Conservation (phyloP, 2,113 vertebrate genomes). For the Engystomops pustulosus region DNA sequence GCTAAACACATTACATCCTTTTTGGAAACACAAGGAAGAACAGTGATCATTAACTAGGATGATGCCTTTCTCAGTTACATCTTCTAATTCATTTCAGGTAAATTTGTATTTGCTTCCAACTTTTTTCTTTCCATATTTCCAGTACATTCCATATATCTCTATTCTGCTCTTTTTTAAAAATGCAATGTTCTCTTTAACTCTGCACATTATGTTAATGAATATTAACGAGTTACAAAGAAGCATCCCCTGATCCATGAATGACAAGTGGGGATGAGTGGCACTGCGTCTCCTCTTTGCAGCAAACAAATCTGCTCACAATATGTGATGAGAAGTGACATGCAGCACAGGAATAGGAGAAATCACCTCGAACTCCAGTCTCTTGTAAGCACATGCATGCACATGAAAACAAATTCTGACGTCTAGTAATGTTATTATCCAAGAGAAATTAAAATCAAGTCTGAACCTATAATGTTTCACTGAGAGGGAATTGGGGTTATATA, state of each 20-base stretch:
- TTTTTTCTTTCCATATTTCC: background rate
- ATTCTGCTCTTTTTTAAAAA: background rate
- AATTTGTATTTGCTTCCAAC: no score
- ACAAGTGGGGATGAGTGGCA: conserved; percentile 29
- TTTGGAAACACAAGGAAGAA: no score
- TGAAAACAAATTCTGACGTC: conserved; percentile 71
- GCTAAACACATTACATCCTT: no score
- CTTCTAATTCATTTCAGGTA: no score
- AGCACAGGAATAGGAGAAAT: conserved; percentile 37
- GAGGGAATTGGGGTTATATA: conserved; percentile 88
- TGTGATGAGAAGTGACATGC: conserved; percentile 35
- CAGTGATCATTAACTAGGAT: no score
- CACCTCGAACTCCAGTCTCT: conserved; percentile 37
- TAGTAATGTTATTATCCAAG: conserved; percentile 81
- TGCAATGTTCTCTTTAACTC: conserved; percentile 16
- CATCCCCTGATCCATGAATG: conserved; percentile 54
- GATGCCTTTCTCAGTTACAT: no score
- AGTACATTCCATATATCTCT: background rate
- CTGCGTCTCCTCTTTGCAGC: conserved; percentile 37
- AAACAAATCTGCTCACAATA: conserved; percentile 30
- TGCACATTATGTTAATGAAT: conserved; percentile 52
- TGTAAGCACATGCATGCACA: conserved; percentile 52
- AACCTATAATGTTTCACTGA: conserved; percentile 83
- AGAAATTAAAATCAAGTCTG: conserved; percentile 86
- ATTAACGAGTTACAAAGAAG: conserved; percentile 53